Evolutionary conservation across 92 coral and sea anemone species (phyloP).

Genomic region (Diadumene lineata): DNA sequence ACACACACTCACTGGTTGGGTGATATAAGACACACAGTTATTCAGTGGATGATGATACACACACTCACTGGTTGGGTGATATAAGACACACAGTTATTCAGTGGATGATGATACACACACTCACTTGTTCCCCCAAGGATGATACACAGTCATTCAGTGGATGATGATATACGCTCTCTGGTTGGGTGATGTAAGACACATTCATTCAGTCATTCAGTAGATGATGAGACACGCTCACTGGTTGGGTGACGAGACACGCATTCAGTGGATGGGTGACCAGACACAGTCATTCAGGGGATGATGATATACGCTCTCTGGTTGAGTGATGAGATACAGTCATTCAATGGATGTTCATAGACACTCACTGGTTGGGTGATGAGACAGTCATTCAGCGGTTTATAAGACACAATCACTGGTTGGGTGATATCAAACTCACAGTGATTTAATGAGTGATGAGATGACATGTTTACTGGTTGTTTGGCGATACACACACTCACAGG

Average conservation of each 20-base stretch:
- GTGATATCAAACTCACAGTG: neutral
- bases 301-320: neutral
- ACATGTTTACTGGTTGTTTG: neutral
- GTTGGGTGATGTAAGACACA: neutral
- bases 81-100: too few species aligned
- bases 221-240: neutral
- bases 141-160: too few species aligned
- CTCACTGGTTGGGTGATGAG: neutral
- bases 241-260: neutral
- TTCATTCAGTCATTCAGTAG: neutral
- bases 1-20: too few species aligned
- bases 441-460: neutral
- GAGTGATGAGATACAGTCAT: neutral
- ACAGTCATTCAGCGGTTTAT: neutral
- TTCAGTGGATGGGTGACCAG: neutral
- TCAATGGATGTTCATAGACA: neutral
- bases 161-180: too few species aligned
- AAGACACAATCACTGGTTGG: neutral
- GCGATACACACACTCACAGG: constrained; percentile 12
- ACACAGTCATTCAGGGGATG: neutral
- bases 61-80: too few species aligned
- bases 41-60: too few species aligned
- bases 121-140: too few species aligned
- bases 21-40: too few species aligned
- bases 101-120: too few species aligned